Evolutionary conservation across 30 jellyfish, hydroid and myxozoan species (phyloP), one percentile per base, ranked within the genome.

Genomic region (Turritopsis dohrnii): DNA sequence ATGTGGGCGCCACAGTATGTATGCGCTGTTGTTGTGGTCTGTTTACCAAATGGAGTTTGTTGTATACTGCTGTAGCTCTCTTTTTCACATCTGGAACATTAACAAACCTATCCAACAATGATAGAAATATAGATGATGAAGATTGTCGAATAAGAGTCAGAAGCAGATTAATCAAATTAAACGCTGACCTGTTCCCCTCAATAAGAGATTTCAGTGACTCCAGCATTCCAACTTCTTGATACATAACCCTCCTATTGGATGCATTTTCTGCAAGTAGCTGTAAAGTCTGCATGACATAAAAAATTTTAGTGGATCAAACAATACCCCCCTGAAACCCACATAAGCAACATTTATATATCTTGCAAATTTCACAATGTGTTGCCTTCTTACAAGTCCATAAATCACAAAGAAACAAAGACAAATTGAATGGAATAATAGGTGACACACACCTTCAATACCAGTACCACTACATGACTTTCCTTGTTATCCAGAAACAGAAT

Each of bases 401-500:
- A 3, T 41, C 17, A 18, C 8, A 8, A 66, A 66, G 17, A 41
- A 13, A 41, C 5, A 41, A 13, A 41, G 13, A 41, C 60, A 41
- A 3, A 66, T 3, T 18, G 17, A 4, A 22, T 1, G 17, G 18
- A 3, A 22, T n/a, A 25, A n/a, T 4, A 25, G 18, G 7, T 18
- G 9, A 66, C 17, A 8, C 76, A 20, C 72, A 86, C 97, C 90
- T 91, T 84, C 83, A 91, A 54, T 28, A 92, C 94, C 0, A 74
- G 86, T 60, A 83, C 69, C 26, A 91, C 90, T 20, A 91, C 97
- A 76, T 91, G 72, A 18, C 79, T 53, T 27, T 84, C 88, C 69
- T 86, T 84, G 79, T 91, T 91, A 85, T 91, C 97, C 65, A 91
- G 83, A 80, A 91, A 91, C 69, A 91, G 88, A 7, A 91, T 96